A percentile compares a stretch with the other conserved stretches of the same genome.
Conservation (phyloP, 2,797 vertebrate genomes). For the Anguilla anguilla region DNA sequence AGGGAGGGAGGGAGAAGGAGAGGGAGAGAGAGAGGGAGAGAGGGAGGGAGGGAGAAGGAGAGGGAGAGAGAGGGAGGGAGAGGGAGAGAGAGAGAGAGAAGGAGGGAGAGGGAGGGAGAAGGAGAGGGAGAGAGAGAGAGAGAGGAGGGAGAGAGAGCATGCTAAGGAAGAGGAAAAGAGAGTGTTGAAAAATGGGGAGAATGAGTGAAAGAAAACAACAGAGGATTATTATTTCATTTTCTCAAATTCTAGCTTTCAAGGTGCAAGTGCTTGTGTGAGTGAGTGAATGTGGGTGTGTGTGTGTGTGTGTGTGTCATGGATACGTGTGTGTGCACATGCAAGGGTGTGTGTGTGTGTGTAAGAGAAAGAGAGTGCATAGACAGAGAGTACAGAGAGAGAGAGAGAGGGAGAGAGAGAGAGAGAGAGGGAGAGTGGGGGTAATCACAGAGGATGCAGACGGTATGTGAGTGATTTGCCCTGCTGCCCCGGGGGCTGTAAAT, state of each 20-base stretch:
- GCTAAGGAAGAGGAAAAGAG: constrained; percentile 9
- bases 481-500: constrained; percentile 67
- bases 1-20: too few relatives aligned
- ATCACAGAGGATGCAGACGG: constrained; percentile 11
- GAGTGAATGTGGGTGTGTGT: too few relatives aligned
- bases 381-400: neutral
- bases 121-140: too few relatives aligned
- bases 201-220: neutral
- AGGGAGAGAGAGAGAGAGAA: neutral
- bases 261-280: neutral
- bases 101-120: neutral
- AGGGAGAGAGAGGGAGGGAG: neutral
- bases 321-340: too few relatives aligned
- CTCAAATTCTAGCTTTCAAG: neutral
- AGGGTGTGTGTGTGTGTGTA: neutral
- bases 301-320: neutral
- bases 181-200: neutral
- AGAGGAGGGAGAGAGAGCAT: neutral
- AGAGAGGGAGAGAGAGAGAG: neutral
- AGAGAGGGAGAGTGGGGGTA: neutral
- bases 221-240: neutral
- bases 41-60: constrained; percentile 18
- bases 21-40: too few relatives aligned
- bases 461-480: constrained; percentile 61
- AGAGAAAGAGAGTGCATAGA: neutral